Percentiles rank a stretch among this genome's conserved stretches.
Evolutionary conservation across 2,113 vertebrate species (phyloP).

Genomic region (Candoia aspera): DNA sequence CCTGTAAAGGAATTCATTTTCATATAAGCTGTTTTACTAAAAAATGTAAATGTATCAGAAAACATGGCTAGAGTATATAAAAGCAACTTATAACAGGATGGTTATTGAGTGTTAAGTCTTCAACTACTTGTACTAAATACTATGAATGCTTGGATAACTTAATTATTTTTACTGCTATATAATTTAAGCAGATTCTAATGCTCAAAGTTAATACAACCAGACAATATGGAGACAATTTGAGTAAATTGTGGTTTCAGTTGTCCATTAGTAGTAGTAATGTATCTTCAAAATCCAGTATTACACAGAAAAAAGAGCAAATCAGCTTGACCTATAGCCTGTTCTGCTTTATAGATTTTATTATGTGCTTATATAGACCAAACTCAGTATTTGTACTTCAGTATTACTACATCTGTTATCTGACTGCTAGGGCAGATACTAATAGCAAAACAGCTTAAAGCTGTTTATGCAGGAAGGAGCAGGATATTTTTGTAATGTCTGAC

Average conservation of each 20-base stretch:
- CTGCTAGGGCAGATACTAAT: background rate
- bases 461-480: background rate
- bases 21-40: background rate
- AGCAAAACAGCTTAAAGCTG: background rate
- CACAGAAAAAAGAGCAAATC: background rate
- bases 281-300: background rate
- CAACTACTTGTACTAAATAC: background rate
- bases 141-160: background rate
- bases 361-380: background rate
- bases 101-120: background rate
- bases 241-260: background rate
- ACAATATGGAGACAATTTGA: background rate
- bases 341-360: background rate
- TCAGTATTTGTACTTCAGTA: background rate
- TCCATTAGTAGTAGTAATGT: background rate
- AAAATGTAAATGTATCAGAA: background rate
- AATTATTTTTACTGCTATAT: background rate
- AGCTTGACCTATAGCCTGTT: background rate
- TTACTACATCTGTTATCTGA: background rate
- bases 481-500: background rate
- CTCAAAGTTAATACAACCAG: background rate
- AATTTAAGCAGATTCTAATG: background rate
- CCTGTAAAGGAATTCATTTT: background rate
- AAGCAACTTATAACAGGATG: background rate
- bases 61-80: background rate